phyloP scores from a whole-genome alignment of 2,888 invertebrate species.

The Noctua comes region DNA sequence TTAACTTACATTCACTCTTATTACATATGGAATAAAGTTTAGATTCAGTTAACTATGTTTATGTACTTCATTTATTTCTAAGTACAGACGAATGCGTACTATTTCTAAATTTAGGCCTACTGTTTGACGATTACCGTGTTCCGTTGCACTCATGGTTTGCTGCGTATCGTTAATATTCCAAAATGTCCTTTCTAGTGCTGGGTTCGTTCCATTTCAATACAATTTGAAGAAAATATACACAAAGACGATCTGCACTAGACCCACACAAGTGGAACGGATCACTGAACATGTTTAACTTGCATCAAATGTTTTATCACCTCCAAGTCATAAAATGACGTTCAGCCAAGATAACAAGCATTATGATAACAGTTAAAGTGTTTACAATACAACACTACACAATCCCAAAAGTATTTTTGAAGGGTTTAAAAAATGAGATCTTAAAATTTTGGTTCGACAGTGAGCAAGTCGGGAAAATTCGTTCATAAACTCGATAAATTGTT shows the following conservation, averaged over 20 bases:
- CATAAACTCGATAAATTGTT: conserved; percentile 81
- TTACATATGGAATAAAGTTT: conserved; percentile 85
- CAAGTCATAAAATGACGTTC: conserved; percentile 55
- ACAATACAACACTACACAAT: conserved; percentile 58
- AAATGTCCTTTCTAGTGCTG: conserved; percentile 49
- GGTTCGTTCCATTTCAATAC: conserved; percentile 24
- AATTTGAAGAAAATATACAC: conserved; percentile 38
- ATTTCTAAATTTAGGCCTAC: conserved; percentile 73
- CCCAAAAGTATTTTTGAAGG: conserved; percentile 62
- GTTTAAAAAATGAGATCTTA: conserved; percentile 85
- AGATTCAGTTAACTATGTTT: conserved; percentile 84
- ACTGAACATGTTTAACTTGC: conserved; percentile 54
- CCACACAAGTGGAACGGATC: conserved; percentile 65
- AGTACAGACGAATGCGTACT: conserved; percentile 79
- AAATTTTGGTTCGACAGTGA: conserved; percentile 88
- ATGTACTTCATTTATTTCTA: conserved; percentile 86
- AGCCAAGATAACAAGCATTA: conserved; percentile 49
- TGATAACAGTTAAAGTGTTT: conserved; percentile 62
- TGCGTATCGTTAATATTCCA: conserved; percentile 42
- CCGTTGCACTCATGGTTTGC: conserved; percentile 68
- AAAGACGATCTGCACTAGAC: conserved; percentile 42
- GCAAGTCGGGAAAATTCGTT: conserved; percentile 85
- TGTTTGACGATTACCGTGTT: conserved; percentile 63
- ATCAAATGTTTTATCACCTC: conserved; percentile 54
- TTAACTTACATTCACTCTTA: conserved; percentile 85